Percentiles rank a stretch among this genome's conserved stretches.
These are phyloP conservation scores for Lepus townsendii DNA, from an alignment of 2,797 vertebrate genomes.

Conservation along the genomic window DNA sequence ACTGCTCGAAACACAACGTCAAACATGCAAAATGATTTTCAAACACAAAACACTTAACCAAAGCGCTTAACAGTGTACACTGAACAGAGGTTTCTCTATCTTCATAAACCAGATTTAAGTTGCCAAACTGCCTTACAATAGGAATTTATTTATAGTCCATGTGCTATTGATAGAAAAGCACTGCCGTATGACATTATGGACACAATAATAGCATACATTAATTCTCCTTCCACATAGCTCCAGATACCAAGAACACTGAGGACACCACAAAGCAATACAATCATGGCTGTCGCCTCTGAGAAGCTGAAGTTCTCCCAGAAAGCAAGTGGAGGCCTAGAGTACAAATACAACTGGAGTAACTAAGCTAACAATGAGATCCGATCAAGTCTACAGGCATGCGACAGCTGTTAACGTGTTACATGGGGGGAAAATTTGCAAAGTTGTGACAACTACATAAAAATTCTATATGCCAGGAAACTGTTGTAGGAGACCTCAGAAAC, in stretches of 20 bases:
- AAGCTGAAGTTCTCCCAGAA: not conserved
- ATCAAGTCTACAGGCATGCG: not conserved
- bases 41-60: not conserved
- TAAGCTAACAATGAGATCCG: not conserved
- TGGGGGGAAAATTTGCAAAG: not conserved
- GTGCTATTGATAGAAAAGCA: slow-evolving; percentile 5
- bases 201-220: slow-evolving; percentile 37
- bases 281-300: not conserved
- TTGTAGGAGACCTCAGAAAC: slow-evolving; percentile 20
- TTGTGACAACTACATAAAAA: slow-evolving; percentile 37
- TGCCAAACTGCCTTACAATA: not conserved
- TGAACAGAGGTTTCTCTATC: not conserved
- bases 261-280: not conserved
- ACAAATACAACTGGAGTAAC: slow-evolving; percentile 14
- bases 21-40: slow-evolving; percentile 12
- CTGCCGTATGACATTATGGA: not conserved
- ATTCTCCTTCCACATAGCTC: slow-evolving; percentile 32
- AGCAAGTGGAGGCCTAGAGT: not conserved
- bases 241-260: not conserved
- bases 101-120: slow-evolving; percentile 39
- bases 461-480: not conserved
- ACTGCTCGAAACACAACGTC: not conserved
- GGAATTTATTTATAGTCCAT: slow-evolving; percentile 40
- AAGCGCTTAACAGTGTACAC: not conserved
- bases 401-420: not conserved